Evolutionary conservation across 2,797 vertebrate species (phyloP).

Genomic region (Catharus ustulatus): DNA sequence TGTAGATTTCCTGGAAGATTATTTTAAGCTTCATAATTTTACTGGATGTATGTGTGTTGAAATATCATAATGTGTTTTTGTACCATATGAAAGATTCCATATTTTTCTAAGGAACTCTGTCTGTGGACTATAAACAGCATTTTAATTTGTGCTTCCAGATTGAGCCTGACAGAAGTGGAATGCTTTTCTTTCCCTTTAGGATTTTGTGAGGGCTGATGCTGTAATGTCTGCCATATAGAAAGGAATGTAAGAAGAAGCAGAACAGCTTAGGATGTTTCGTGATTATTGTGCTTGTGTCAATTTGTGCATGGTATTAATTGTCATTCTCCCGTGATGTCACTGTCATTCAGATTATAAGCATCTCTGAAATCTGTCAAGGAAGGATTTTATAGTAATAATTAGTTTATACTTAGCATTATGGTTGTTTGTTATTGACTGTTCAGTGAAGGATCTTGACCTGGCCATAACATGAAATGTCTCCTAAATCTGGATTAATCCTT

Average conservation of each 20-base stretch:
- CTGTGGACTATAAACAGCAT: not conserved
- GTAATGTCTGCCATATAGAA: not conserved
- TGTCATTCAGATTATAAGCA: not conserved
- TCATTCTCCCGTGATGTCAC: not conserved
- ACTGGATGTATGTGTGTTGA: not conserved
- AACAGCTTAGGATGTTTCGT: not conserved
- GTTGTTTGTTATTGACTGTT: not conserved
- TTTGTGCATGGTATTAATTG: not conserved
- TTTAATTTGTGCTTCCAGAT: conserved; percentile 10
- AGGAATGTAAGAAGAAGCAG: not conserved
- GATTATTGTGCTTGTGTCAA: not conserved
- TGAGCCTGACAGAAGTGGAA: not conserved
- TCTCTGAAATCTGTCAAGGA: not conserved
- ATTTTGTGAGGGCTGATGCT: not conserved
- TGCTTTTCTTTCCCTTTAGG: not conserved
- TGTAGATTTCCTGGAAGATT: not conserved
- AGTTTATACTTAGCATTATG: not conserved
- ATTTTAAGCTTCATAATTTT: conserved; percentile 28
- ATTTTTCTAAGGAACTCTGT: not conserved
- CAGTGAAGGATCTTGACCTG: not conserved
- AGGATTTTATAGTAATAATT: not conserved
- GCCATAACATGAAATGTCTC: not conserved
- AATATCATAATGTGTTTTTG: not conserved
- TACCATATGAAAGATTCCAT: not conserved
- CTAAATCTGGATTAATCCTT: not conserved